Percentiles rank a stretch among this genome's conserved stretches.
phyloP scores from a whole-genome alignment of 1,140 invertebrate species.

The Pogonus chalceus region DNA sequence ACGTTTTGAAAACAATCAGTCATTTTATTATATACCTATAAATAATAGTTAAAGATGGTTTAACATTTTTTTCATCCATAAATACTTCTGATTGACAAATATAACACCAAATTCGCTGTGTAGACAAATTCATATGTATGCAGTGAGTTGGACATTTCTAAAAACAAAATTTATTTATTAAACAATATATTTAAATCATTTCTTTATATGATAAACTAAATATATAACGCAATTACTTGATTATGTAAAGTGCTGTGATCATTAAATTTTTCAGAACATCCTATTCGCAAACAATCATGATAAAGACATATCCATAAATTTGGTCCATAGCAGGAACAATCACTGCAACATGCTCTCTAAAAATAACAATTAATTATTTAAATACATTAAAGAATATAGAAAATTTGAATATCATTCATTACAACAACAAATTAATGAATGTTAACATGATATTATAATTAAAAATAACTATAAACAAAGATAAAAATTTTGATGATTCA shows the following conservation, averaged over 20 bases:
- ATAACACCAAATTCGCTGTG: constrained; percentile 77
- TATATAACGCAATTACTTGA: constrained; percentile 38
- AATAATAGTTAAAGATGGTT: too few relatives aligned
- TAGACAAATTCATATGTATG: constrained; percentile 74
- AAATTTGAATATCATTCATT: background rate
- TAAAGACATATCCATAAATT: constrained; percentile 79
- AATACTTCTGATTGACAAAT: constrained; percentile 66
- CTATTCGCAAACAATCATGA: constrained; percentile 62
- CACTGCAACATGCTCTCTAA: constrained; percentile 42
- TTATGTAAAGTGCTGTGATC: constrained; percentile 74
- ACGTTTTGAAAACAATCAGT: too few relatives aligned
- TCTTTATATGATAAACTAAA: too few relatives aligned
- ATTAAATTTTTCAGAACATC: constrained; percentile 65
- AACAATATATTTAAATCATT: background rate
- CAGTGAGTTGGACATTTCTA: constrained; percentile 59
- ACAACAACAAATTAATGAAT: constrained; percentile 5
- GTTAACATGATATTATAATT: background rate
- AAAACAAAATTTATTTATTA: background rate
- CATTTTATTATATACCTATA: constrained; percentile 30
- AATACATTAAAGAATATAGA: background rate
- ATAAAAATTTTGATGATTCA: too few relatives aligned
- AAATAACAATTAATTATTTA: constrained; percentile 18
- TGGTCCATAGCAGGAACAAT: constrained; percentile 53
- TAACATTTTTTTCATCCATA: constrained; percentile 34
- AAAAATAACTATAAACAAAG: too few relatives aligned